Base-by-base conservation (phyloP, 2,113 vertebrate species). In the Acrocephalus kingi region DNA sequence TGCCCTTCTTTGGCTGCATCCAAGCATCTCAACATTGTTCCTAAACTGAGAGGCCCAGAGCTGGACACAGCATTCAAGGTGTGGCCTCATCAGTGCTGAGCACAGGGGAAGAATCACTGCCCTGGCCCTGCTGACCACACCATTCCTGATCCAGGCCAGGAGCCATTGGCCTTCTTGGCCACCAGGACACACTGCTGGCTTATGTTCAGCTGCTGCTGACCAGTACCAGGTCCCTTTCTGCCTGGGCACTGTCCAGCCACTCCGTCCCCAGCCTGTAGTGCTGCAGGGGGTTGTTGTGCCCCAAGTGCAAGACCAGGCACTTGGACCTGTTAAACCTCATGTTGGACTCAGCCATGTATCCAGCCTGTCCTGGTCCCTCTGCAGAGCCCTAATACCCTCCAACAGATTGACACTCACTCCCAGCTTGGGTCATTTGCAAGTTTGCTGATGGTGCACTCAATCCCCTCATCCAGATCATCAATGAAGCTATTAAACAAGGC, bases 1-100 rank as follows among this genome's bases (percentile, higher is more conserved):
- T 39, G 28, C 35, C 28, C 30, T 15, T 12, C 23, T 52, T 17
- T 25, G 56, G n/a, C 49, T 0, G 1, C 3, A 2, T 12, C 4
- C 1, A 0, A 74, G 24, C 6, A 20, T 24, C 45, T 49, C 56
- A 31, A 31, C 2, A 16, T 18, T n/a, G 27, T 49, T 49, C 35
- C n/a, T 35, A 5, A 74, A 28, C 6, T 33, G 19, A 23, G 27
- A 12, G 16, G 16, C 15, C n/a, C 41, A 61, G 21, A 25, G 15
- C n/a, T 39, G 56, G 56, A 20, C 56, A 61, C n/a, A 76, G 45
- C 15, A 49, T 27, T 19, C 0, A 0, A 49, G 21, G 21, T 61
- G 73, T 3, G 20, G 43, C 56, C 56, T 49, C 45, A 48, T 2
- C 35, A 41, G 74, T 25, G 27, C 45, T 1, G 0, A 62, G 35